Percentiles rank a stretch among this genome's conserved stretches.
phyloP scores from a whole-genome alignment of 2,888 invertebrate species.

The Mystacides longicornis region DNA sequence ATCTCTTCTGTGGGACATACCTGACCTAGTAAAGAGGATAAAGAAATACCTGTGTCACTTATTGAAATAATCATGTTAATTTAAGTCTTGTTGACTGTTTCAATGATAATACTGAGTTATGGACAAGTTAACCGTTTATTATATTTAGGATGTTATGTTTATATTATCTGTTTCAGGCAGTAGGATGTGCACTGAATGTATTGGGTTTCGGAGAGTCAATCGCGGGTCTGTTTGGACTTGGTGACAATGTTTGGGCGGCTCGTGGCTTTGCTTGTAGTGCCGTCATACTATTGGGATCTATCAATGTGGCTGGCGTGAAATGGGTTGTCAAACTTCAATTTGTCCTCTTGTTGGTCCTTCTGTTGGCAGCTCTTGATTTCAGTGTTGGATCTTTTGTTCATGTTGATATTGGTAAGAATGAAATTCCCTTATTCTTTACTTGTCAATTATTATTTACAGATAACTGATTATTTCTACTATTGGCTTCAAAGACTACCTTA shows the following conservation, averaged over 20 bases:
- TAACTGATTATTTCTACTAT: no score
- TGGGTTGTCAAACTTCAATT: conserved; percentile 97
- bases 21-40: no score
- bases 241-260: conserved; percentile 71
- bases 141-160: no score
- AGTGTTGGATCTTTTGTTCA: conserved; percentile 86
- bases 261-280: conserved; percentile 83
- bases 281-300: conserved; percentile 76
- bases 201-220: conserved; percentile 96
- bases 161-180: conserved; percentile 56
- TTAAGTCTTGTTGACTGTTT: no score
- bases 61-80: no score
- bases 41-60: no score
- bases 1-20: no score
- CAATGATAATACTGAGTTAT: no score
- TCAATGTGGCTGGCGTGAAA: conserved; percentile 94
- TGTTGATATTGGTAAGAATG: conserved; percentile 57
- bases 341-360: conserved; percentile 72
- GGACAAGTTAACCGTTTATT: no score
- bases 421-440: background rate
- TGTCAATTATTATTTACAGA: no score
- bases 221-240: conserved; percentile 70
- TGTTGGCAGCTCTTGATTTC: conserved; percentile 87
- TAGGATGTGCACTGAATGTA: conserved; percentile 92
- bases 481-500: no score